Base-by-base conservation (phyloP, 2,888 invertebrate species). In the Liodrosophila aerea region DNA sequence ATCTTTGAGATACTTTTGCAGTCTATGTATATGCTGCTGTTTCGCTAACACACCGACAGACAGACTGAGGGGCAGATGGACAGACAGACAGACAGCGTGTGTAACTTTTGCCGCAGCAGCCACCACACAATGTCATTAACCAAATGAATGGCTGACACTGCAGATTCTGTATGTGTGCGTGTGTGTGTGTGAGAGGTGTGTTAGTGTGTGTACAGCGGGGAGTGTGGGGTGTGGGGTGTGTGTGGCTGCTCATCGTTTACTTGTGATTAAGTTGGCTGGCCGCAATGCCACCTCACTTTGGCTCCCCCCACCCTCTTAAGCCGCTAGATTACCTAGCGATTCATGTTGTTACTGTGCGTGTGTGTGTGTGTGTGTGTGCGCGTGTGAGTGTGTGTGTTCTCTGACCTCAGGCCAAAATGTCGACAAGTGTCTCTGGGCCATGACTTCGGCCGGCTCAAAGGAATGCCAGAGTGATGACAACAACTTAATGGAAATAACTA, bases 401-500 rank as follows among this genome's bases (percentile, higher is more conserved):
- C 49, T 63, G 76, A 76, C 76, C 73, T 69, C 60, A 30, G 40
- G 4, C 11, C 13, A 54, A 54, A 65, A 64, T 59, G 66, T 64
- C 63, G 64, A 64, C 83, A 83, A 73, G 76, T 69, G 72, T 56
- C 16, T 49, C 33, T 29, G 34, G 41, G 9, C 7, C 15, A 13
- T 3, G 15, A 9, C n/a, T 16, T 2, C 9, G 31, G 29, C 70
- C 74, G 57, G 57, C 84, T 81, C 77, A 60, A 70, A 73, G 78
- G 84, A 84, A 78, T 81, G 78, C 68, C 81, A 84, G 69, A 70
- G 78, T 80, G 78, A 82, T 85, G 80, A 81, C 80, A 85, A 81
- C 85, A 85, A 81, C 82, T 81, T 81, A 85, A 81, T 81, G 80
- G 82, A 82, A 85, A 81, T 85, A 75, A 75, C 82, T 82, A 68